Base-by-base conservation (phyloP, 1,140 invertebrate species). In the Lethrus apterus region DNA sequence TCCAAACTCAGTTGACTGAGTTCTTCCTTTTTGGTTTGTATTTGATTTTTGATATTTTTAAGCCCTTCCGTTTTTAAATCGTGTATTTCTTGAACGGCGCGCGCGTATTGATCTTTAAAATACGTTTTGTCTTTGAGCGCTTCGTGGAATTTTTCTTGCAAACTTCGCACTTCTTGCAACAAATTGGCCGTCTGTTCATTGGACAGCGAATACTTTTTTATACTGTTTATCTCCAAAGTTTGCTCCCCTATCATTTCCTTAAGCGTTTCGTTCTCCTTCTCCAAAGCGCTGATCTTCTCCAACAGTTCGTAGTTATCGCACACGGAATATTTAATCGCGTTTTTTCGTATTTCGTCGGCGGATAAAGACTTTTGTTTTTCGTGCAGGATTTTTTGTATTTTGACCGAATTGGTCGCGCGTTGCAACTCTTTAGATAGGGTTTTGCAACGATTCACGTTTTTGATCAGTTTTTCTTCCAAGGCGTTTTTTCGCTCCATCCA, bases 41-140 rank as follows among this genome's bases (percentile, higher is more conserved):
- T 64, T 51, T 74, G 65, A 29, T 62, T 40, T 48, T 71, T 55
- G 14, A 74, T 57, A 10, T 65, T 54, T 48, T 66, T 56, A 40
- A 71, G 66, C 56, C 71, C 59, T 54, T 74, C 68, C 4, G 55
- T 60, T 62, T 70, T 75, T 44, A 74, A 52, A 42, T 54, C 58
- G 44, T 75, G 71, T 43, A 75, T 70, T 55, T 77, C 74, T 40
- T 68, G 65, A 15, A 71, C 63, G 9, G 70, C 66, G 38, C 65
- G 65, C 13, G 61, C 57, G 69, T 70, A 76, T 45, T 75, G 64
- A 47, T 72, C 66, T 59, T 75, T 75, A 40, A 74, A 78, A 55
- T 71, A 75, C 9, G 60, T 49, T 61, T 73, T 75, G 8, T 62
- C 68, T 10, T 68, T 66, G 26, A 70, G 60, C 4, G 66, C 60